These are phyloP conservation scores for Procavia capensis DNA, from an alignment of 2,113 vertebrate species.

Conservation along the genomic window DNA sequence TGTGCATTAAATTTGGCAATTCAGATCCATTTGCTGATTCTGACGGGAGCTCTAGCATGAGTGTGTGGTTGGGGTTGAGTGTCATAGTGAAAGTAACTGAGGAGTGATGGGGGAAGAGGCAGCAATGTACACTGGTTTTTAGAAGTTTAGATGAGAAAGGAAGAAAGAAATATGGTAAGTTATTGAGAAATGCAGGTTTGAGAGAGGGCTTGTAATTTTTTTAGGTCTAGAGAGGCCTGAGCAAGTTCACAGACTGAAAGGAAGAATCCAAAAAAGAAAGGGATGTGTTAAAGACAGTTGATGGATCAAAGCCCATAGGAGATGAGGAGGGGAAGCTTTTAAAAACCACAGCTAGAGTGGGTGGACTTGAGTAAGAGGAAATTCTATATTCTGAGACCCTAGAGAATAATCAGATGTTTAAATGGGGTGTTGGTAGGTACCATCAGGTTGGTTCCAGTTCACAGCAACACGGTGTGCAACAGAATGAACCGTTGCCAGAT, in stretches of 20 bases:
- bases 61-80: not conserved
- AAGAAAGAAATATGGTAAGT: not conserved
- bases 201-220: not conserved
- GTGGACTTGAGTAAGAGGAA: not conserved
- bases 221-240: not conserved
- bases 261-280: not conserved
- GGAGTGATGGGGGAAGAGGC: not conserved
- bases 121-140: not conserved
- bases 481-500: no score
- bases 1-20: not conserved
- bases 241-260: constrained; percentile 2
- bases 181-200: constrained; percentile 13
- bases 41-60: not conserved
- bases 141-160: constrained; percentile 42
- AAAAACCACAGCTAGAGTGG: not conserved
- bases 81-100: not conserved
- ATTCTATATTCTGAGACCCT: constrained; percentile 9
- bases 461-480: no score
- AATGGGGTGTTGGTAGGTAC: no score
- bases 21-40: constrained; percentile 18
- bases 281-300: not conserved
- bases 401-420: not conserved
- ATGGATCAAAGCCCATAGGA: not conserved
- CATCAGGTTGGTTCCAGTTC: no score
- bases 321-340: not conserved